These are phyloP conservation scores for Agrochola litura DNA, from an alignment of 2,888 invertebrate genomes.

Conservation along the genomic window DNA sequence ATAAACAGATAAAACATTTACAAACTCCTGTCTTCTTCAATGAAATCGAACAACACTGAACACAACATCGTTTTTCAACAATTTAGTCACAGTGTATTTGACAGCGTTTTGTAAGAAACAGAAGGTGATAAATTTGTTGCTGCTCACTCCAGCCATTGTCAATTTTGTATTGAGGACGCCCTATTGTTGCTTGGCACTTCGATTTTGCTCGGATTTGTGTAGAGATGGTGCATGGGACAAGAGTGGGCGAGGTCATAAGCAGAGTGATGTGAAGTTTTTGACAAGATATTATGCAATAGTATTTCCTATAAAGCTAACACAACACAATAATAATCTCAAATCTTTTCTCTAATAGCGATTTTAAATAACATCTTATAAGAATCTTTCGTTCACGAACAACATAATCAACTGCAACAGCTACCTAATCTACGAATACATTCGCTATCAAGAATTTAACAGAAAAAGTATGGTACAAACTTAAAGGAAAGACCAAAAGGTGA, in stretches of 20 bases:
- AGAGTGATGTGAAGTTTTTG: neutral
- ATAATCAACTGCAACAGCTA: too few relatives aligned
- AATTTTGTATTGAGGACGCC: constrained; percentile 88
- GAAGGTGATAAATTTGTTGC: constrained; percentile 87
- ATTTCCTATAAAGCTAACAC: too few relatives aligned
- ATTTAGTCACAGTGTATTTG: constrained; percentile 84
- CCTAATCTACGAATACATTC: too few relatives aligned
- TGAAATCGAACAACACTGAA: constrained; percentile 41
- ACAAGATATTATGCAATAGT: too few relatives aligned
- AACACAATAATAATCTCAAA: too few relatives aligned
- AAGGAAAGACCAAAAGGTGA: too few relatives aligned
- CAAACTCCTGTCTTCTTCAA: constrained; percentile 20
- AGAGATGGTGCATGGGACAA: constrained; percentile 60
- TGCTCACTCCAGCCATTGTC: constrained; percentile 85
- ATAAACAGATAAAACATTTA: constrained; percentile 4
- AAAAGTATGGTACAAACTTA: too few relatives aligned
- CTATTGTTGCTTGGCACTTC: constrained; percentile 86
- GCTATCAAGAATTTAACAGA: too few relatives aligned
- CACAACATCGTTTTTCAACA: constrained; percentile 75
- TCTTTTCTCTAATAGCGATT: too few relatives aligned
- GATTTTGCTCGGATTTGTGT: constrained; percentile 88
- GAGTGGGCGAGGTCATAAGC: constrained; percentile 19
- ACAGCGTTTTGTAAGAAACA: constrained; percentile 80
- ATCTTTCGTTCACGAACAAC: too few relatives aligned
- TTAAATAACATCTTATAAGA: too few relatives aligned